A percentile compares a stretch with the other conserved stretches of the same genome.
These are phyloP conservation scores for Merodon equestris DNA, from an alignment of 2,888 invertebrate genomes.

Conservation along the genomic window DNA sequence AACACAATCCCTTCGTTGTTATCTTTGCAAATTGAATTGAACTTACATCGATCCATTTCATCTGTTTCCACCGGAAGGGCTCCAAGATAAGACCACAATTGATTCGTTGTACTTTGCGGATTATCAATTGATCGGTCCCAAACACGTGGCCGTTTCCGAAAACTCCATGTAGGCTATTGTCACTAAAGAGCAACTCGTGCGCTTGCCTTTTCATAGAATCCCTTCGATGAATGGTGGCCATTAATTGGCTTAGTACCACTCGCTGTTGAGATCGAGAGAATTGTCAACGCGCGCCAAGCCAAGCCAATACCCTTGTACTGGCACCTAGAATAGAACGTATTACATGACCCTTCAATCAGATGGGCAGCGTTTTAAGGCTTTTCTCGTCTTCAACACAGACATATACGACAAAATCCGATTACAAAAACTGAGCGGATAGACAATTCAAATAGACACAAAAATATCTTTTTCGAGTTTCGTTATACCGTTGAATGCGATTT, in stretches of 20 bases:
- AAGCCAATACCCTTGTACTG: constrained; percentile 46
- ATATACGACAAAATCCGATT: constrained; percentile 63
- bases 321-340: constrained; percentile 40
- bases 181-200: constrained; percentile 3
- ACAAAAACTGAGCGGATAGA: constrained; percentile 54
- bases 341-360: not conserved
- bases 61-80: constrained; percentile 53
- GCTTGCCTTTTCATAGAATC: too few species aligned
- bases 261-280: constrained; percentile 7
- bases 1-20: constrained; percentile 13
- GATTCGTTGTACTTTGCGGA: constrained; percentile 52
- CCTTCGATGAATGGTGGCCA: not conserved
- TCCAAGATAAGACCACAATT: constrained; percentile 57
- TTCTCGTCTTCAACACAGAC: constrained; percentile 28
- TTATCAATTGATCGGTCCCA: constrained; percentile 31
- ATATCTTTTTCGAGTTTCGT: constrained; percentile 1
- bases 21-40: constrained; percentile 2
- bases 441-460: constrained; percentile 37
- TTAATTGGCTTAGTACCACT: not conserved
- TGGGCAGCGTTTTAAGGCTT: too few species aligned
- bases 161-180: not conserved
- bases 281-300: constrained; percentile 43
- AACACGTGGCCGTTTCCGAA: not conserved
- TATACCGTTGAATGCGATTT: constrained; percentile 20
- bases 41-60: constrained; percentile 4